Base-by-base conservation (phyloP, 1,140 invertebrate species). In the Lutraria rhynchaena region DNA sequence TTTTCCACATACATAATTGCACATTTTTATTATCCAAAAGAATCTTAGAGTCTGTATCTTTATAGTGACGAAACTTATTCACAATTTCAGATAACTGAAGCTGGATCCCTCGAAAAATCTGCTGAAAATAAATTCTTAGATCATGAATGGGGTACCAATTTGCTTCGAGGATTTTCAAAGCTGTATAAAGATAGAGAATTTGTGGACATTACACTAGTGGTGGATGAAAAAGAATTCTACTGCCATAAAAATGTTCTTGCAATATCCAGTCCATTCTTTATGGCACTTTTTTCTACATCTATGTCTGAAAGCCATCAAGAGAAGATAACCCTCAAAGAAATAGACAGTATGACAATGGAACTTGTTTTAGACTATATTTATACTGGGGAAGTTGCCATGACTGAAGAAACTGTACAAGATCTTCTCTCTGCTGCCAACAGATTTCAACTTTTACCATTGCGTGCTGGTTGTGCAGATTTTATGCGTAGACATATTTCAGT, bases 381-480 rank as follows among this genome's bases (percentile, higher is more conserved):
- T 85, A 94, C 94, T 7, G 92, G 93, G 55, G 87, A 92, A 55
- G 91, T 94, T 22, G 89, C 84, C 24, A 93, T 95, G 33, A 94
- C 92, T 35, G 92, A 93, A 75, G 90, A 88, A 33, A 94, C 94
- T 88, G 94, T 94, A 4, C 94, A 94, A 84, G 88, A 91, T 85
- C 89, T 95, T 5, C 87, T 95, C 9, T 94, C 94, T n/a, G 94
- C 94, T 35, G 92, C 94, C 1, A 95, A 94, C 85, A 89, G 94
- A 7, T 90, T 95, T 46, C 93, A 94, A 86, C 90, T 94, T 58
- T 58, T 91, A 31, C 85, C 89, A 7, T 78, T 92, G 41, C 82
- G 89, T 17, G 83, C 85, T 46, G 90, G 90, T 3, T 92, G 91
- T 84, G 91, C 89, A 0, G 88, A 89, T 55, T 92, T 91, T 74